Base-by-base conservation (phyloP, 2,888 invertebrate genomes). In the Macrosiphum euphorbiae region DNA sequence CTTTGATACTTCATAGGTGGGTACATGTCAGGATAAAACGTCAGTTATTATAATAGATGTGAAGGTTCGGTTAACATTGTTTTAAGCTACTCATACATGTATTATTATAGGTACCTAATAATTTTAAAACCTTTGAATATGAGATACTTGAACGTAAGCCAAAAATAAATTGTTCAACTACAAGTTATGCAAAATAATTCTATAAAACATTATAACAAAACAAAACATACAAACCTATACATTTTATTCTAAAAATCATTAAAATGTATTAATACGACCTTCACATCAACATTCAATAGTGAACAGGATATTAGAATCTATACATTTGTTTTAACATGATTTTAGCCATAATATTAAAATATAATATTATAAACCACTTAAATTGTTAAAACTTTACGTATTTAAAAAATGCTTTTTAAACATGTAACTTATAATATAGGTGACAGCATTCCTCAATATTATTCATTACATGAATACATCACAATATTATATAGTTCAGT, bases 101-200 rank as follows among this genome's bases (percentile, higher is more conserved):
- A 55, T 11, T 10, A 55, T 55, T 85, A 3, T 47, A 86, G 47
- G n/a, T n/a, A 86, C 47, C n/a, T 44, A 28, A 47, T 47, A 26
- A 28, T 35, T 84, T 20, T n/a, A n/a, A 86, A 47, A 86, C 28
- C 5, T 86, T 26, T 86, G 28, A 86, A 2, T 28, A 86, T n/a
- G 16, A 47, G 3, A n/a, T n/a, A 52, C 52, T 50, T 88, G 87
- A 88, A 88, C 52, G 52, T n/a, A n/a, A 7, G 87, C 87, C 87
- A 88, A 88, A 88, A 50, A 88, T 87, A 52, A 50, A 88, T 52
- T 35, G 24, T 52, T 50, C 20, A 88, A 50, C n/a, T 47, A 26
- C n/a, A 50, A 87, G n/a, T 87, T 52, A 87, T 87, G 87, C n/a
- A 52, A 87, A 87, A 87, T 47, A 50, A 50, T 87, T 87, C 50